phyloP scores from a whole-genome alignment of 1,140 invertebrate genomes.

The Euwallacea similis region DNA sequence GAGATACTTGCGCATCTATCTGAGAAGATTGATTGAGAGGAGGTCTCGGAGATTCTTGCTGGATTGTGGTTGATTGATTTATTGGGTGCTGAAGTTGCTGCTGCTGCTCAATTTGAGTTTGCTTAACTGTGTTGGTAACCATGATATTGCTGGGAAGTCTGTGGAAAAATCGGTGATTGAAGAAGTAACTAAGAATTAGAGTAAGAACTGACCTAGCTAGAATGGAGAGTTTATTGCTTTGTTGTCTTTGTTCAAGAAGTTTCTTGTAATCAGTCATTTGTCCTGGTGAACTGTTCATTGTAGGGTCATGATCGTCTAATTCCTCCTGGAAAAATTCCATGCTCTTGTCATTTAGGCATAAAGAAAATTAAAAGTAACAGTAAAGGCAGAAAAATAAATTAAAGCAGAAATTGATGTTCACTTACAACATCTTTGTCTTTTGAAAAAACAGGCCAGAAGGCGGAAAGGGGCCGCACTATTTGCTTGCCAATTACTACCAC shows the following conservation, averaged over 20 bases:
- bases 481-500: background rate
- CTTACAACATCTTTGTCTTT: background rate
- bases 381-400: background rate
- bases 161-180: background rate
- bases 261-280: constrained; percentile 28
- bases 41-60: background rate
- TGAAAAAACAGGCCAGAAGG: background rate
- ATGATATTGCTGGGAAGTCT: constrained; percentile 9
- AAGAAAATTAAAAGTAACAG: background rate
- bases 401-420: background rate
- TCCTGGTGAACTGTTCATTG: constrained; percentile 26
- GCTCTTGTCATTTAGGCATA: background rate
- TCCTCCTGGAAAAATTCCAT: constrained; percentile 27
- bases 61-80: background rate
- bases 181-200: too few species aligned
- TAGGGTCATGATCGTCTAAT: constrained; percentile 29
- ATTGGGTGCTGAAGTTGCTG: background rate
- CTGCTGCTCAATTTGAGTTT: background rate
- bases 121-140: background rate
- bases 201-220: constrained; percentile 20
- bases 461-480: background rate
- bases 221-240: constrained; percentile 14
- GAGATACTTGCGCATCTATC: background rate
- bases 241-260: constrained; percentile 27
- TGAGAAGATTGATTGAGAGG: background rate